phyloP scores from a whole-genome alignment of 2,113 vertebrate species.

The Eretmochelys imbricata region DNA sequence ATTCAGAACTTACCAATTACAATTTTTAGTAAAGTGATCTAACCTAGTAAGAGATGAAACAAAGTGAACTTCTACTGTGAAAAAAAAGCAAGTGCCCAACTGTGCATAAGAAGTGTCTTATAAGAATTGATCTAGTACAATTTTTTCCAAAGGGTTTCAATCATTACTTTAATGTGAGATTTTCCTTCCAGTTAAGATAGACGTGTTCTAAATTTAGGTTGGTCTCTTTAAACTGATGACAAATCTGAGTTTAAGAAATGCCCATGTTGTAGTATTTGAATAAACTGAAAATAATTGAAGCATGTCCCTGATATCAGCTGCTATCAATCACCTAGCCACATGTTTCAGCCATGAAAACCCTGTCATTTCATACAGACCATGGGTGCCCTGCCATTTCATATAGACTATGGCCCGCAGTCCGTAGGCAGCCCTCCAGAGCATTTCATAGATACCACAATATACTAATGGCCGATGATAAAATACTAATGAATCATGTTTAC shows the following conservation, averaged over 20 bases:
- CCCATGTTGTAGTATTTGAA: constrained; percentile 62
- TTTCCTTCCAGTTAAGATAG: constrained; percentile 31
- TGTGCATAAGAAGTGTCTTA: constrained; percentile 25
- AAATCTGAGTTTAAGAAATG: constrained; percentile 52
- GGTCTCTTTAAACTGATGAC: constrained; percentile 44
- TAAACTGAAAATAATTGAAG: constrained; percentile 30
- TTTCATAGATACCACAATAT: background rate
- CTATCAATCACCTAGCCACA: constrained; percentile 37
- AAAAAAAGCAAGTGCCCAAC: constrained; percentile 37
- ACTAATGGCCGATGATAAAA: background rate
- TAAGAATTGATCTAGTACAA: constrained; percentile 26
- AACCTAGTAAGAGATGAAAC: constrained; percentile 47
- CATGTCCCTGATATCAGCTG: constrained; percentile 31
- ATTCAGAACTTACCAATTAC: constrained; percentile 34
- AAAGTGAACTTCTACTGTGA: constrained; percentile 40
- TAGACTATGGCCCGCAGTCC: too few relatives aligned
- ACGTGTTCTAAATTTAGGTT: constrained; percentile 1
- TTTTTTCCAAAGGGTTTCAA: constrained; percentile 19
- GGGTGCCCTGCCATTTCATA: too few relatives aligned
- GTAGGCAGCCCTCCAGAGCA: background rate
- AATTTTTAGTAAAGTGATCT: constrained; percentile 24
- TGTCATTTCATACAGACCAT: constrained; percentile 24
- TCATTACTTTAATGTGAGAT: constrained; percentile 19
- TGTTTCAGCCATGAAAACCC: constrained; percentile 45
- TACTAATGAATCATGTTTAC: background rate